These are phyloP conservation scores for Elanoides forficatus DNA, from an alignment of 2,113 vertebrate species.

Conservation along the genomic window DNA sequence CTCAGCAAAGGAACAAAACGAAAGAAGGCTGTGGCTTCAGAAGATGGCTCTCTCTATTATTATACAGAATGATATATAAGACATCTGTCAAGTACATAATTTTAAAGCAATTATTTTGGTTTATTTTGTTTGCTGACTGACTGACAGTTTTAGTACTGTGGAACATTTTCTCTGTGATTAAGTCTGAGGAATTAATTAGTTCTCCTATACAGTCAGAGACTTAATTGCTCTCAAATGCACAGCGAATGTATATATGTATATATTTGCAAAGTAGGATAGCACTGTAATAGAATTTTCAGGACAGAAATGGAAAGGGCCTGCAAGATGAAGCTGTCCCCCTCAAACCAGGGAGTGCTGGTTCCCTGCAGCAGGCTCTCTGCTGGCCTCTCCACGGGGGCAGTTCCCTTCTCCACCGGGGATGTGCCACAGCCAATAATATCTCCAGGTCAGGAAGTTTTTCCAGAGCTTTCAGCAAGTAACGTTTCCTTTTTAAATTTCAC, in stretches of 20 bases:
- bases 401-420: not conserved
- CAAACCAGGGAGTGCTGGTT: not conserved
- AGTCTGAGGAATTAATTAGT: not conserved
- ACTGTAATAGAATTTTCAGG: not conserved
- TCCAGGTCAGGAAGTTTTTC: conserved; percentile 48
- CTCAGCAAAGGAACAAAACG: not conserved
- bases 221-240: not conserved
- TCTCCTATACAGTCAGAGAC: not conserved
- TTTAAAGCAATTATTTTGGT: not conserved
- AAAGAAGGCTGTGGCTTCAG: not conserved
- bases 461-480: not conserved
- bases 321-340: not conserved
- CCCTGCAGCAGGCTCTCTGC: not conserved
- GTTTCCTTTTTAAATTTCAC: conserved; percentile 21
- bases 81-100: not conserved
- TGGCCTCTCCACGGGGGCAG: not conserved
- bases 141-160: not conserved
- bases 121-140: not conserved
- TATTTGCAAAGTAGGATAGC: not conserved
- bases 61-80: not conserved
- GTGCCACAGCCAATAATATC: not conserved
- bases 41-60: not conserved
- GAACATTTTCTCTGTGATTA: not conserved
- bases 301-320: not conserved
- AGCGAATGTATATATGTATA: not conserved